Conservation (phyloP, 1,140 invertebrate genomes). For the Drosophila equinoxialis region DNA sequence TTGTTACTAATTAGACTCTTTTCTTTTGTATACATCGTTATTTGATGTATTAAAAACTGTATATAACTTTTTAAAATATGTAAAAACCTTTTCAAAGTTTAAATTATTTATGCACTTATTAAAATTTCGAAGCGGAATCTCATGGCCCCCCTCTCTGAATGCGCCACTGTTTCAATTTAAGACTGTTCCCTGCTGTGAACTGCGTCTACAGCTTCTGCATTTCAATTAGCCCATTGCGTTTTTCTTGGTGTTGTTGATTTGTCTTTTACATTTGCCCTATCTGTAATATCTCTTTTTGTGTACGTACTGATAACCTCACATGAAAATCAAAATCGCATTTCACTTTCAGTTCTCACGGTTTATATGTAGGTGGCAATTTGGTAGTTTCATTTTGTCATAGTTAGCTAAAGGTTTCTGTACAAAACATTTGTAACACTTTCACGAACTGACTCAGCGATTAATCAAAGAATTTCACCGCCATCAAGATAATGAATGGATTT, state of each 20-base stretch:
- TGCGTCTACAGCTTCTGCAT: constrained; percentile 62
- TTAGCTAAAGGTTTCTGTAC: not conserved
- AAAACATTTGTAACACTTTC: constrained; percentile 61
- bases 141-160: not conserved
- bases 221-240: constrained; percentile 53
- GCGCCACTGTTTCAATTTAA: not conserved
- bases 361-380: constrained; percentile 19
- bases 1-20: too few relatives aligned
- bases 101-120: too few relatives aligned
- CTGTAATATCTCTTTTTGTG: constrained; percentile 5
- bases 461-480: constrained; percentile 43
- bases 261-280: too few relatives aligned
- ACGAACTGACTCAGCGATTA: constrained; percentile 48
- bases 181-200: constrained; percentile 47
- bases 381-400: constrained; percentile 43
- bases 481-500: constrained; percentile 15
- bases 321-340: constrained; percentile 23
- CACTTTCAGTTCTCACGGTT: constrained; percentile 59
- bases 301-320: constrained; percentile 14
- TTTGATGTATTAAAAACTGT: too few relatives aligned
- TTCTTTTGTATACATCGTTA: too few relatives aligned
- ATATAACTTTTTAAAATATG: too few relatives aligned
- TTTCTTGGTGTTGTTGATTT: constrained; percentile 27
- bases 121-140: too few relatives aligned
- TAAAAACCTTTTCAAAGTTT: too few relatives aligned